Conservation (phyloP, 2,113 vertebrate genomes). For the Poeciliopsis turrubarensis region DNA sequence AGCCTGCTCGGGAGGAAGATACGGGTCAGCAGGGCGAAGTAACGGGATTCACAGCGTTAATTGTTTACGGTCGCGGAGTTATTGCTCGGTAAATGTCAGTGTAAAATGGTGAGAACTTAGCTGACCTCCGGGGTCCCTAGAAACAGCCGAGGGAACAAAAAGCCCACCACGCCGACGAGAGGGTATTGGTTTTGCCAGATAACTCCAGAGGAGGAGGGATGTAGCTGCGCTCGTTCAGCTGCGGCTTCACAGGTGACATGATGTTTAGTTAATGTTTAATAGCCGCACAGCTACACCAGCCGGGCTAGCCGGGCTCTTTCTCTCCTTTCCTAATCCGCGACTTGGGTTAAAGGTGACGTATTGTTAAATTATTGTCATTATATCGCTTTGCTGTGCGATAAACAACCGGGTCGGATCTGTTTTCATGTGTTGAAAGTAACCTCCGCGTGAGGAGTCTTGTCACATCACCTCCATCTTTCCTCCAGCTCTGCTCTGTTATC, state of each 20-base stretch:
- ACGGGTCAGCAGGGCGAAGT: conserved; percentile 21
- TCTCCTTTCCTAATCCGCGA: not conserved
- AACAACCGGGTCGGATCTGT: not conserved
- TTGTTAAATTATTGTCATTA: not conserved
- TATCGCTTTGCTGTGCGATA: not conserved
- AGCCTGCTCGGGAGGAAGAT: conserved; percentile 40
- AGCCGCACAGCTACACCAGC: not conserved
- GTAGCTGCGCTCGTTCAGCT: conserved; percentile 7
- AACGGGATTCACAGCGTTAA: not conserved
- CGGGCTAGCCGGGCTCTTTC: not conserved
- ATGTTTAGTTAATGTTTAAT: conserved; percentile 1
- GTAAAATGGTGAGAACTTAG: not conserved
- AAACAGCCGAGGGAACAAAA: not conserved
- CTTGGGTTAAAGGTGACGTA: not conserved
- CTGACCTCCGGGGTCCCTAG: not conserved
- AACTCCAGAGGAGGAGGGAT: conserved; percentile 8
- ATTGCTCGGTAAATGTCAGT: not conserved
- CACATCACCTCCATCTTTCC: not conserved
- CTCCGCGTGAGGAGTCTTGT: not conserved
- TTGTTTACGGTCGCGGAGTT: not conserved
- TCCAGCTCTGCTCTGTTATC: not conserved
- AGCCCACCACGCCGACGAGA: no score
- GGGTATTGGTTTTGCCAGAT: conserved; percentile 28
- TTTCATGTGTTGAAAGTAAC: not conserved
- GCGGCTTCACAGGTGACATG: conserved; percentile 22